Conservation (phyloP, 2,888 invertebrate genomes). For the Drepanosiphum platanoidis region DNA sequence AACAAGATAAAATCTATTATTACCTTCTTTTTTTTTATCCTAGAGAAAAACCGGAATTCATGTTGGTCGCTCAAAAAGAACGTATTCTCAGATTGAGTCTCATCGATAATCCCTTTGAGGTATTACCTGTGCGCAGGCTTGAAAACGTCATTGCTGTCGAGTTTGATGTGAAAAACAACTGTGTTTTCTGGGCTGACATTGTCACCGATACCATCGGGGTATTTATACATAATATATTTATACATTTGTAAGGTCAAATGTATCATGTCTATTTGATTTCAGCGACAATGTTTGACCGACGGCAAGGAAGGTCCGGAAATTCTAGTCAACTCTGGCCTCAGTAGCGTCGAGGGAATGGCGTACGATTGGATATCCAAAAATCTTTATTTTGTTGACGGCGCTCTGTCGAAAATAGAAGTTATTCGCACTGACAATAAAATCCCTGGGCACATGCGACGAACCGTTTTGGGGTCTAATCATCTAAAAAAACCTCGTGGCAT, state of each 20-base stretch:
- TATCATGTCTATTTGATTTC: slow-evolving; percentile 60
- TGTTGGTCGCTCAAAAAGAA: slow-evolving; percentile 82
- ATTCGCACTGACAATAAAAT: slow-evolving; percentile 75
- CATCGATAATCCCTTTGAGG: slow-evolving; percentile 71
- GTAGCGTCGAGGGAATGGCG: slow-evolving; percentile 88
- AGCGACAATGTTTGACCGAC: slow-evolving; percentile 77
- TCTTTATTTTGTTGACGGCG: slow-evolving; percentile 87
- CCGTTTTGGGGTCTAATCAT: slow-evolving; percentile 76
- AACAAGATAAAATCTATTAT: background rate
- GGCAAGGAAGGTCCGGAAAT: slow-evolving; percentile 76
- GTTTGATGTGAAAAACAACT: slow-evolving; percentile 84
- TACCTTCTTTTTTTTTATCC: slow-evolving; percentile 60
- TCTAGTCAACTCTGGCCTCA: slow-evolving; percentile 78
- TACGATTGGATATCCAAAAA: slow-evolving; percentile 89
- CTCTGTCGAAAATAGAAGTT: slow-evolving; percentile 81
- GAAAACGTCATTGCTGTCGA: slow-evolving; percentile 87
- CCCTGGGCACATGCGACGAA: slow-evolving; percentile 78
- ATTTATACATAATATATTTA: slow-evolving; percentile 25
- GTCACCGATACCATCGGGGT: slow-evolving; percentile 79
- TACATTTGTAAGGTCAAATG: background rate
- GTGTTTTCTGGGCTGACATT: slow-evolving; percentile 90
- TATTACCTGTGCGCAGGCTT: slow-evolving; percentile 76
- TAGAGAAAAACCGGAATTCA: slow-evolving; percentile 77
- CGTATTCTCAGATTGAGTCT: slow-evolving; percentile 79
- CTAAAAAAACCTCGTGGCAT: slow-evolving; percentile 82